Conservation (phyloP, 2,797 vertebrate species). For the Bovichtus diacanthus region DNA sequence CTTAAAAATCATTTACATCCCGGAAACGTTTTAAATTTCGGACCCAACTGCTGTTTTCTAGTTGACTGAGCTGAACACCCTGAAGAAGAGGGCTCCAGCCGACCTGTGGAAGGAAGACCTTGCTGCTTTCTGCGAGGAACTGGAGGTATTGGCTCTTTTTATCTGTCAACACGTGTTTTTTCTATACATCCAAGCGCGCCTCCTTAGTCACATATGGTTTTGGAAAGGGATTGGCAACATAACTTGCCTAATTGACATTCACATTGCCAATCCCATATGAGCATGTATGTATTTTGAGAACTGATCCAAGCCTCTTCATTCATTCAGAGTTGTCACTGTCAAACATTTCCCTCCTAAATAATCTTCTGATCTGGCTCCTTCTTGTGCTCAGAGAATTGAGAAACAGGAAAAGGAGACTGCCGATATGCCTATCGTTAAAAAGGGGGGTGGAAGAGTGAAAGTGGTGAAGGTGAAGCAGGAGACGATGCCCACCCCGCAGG, state of each 20-base stretch:
- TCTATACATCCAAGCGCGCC: background rate
- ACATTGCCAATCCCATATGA: background rate
- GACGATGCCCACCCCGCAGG: conserved; percentile 91
- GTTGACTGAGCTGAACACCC: conserved; percentile 86
- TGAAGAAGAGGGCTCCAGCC: conserved; percentile 87
- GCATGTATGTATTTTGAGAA: background rate
- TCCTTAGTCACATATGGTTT: background rate
- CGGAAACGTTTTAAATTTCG: background rate
- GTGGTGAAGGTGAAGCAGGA: conserved; percentile 87
- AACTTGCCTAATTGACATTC: background rate
- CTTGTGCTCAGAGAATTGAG: conserved; percentile 86
- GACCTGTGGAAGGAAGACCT: conserved; percentile 96
- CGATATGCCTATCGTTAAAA: conserved; percentile 57
- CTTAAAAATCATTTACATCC: background rate
- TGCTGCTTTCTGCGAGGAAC: conserved; percentile 90
- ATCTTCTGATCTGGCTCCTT: background rate
- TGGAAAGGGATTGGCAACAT: background rate
- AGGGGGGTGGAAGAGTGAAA: conserved; percentile 84
- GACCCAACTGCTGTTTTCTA: conserved; percentile 40
- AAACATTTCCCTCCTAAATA: background rate
- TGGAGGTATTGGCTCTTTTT: conserved; percentile 82
- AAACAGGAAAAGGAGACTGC: conserved; percentile 86
- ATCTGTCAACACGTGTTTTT: background rate
- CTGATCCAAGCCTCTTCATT: background rate
- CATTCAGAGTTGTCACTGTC: background rate